phyloP scores from a whole-genome alignment of 2,113 vertebrate genomes.

The Psettodes erumei region DNA sequence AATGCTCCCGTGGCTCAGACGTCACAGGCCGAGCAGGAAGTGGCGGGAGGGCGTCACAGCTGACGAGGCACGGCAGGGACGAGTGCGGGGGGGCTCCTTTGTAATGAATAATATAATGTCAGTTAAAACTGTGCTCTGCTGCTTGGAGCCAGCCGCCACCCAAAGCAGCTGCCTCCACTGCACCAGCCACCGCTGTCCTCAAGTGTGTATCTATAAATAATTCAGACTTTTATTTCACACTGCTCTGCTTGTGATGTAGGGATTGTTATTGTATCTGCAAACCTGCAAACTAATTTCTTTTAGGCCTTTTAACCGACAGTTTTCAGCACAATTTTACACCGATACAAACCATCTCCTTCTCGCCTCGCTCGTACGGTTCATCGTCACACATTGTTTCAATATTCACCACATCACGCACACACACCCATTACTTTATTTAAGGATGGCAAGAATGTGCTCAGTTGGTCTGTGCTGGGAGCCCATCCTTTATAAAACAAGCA shows the following conservation, averaged over 20 bases:
- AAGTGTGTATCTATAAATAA: slow-evolving; percentile 59
- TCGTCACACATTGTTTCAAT: neutral
- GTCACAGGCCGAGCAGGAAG: slow-evolving; percentile 16
- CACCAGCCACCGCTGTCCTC: slow-evolving; percentile 39
- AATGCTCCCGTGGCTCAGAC: slow-evolving; percentile 14
- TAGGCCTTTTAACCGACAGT: no score
- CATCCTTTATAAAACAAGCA: slow-evolving; percentile 3
- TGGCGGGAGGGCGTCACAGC: slow-evolving; percentile 38
- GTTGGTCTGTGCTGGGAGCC: neutral
- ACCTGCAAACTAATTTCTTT: no score
- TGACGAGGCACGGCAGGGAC: slow-evolving; percentile 24
- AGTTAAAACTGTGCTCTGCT: slow-evolving; percentile 13
- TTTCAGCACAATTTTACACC: no score
- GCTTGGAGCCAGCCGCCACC: slow-evolving; percentile 41
- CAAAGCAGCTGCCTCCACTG: slow-evolving; percentile 34
- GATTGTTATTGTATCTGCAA: neutral
- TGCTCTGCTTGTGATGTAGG: slow-evolving; percentile 37
- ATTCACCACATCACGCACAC: neutral
- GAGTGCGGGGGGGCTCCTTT: slow-evolving; percentile 49
- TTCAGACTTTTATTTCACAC: slow-evolving; percentile 63
- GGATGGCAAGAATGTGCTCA: neutral
- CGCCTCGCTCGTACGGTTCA: neutral
- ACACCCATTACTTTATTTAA: neutral
- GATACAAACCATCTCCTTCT: no score
- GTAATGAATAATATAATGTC: slow-evolving; percentile 44